phyloP scores from a whole-genome alignment of 2,797 vertebrate species.

The Periophthalmus magnuspinnatus region DNA sequence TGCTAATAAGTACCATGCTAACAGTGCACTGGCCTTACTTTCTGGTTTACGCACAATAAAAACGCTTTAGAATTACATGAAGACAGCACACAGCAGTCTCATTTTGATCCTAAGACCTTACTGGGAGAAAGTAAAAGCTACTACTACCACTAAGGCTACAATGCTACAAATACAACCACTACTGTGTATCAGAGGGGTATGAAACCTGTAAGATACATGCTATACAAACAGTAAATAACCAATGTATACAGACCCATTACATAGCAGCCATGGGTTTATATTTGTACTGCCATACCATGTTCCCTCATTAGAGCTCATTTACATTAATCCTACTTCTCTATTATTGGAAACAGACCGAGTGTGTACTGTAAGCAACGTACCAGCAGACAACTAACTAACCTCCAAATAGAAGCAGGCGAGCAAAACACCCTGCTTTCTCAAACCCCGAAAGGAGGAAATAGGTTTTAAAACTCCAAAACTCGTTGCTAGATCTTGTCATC shows the following conservation, averaged over 20 bases:
- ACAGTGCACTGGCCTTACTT: too few species aligned
- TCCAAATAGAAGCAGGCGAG: background rate
- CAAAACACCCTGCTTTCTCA: background rate
- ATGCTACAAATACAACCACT: background rate
- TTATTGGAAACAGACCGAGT: conserved; percentile 10
- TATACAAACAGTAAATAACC: background rate
- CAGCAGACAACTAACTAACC: background rate
- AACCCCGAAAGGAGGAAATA: background rate
- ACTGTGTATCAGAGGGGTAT: background rate
- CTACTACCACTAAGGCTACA: too few species aligned
- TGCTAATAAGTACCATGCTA: too few species aligned
- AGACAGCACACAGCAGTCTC: background rate
- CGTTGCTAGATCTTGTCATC: too few species aligned
- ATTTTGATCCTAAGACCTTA: too few species aligned
- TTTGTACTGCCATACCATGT: conserved; percentile 2
- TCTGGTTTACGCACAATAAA: too few species aligned
- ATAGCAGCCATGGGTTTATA: background rate
- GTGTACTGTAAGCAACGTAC: conserved; percentile 15
- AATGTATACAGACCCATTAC: background rate
- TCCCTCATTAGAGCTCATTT: conserved; percentile 18
- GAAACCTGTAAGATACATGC: background rate
- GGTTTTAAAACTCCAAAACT: too few species aligned
- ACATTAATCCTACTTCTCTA: conserved; percentile 17
- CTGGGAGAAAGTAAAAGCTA: too few species aligned
- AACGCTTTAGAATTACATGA: too few species aligned